Evolutionary conservation across 1,140 invertebrate species (phyloP), one percentile per base, ranked within the genome.

Genomic region (Pogonomyrmex barbatus): DNA sequence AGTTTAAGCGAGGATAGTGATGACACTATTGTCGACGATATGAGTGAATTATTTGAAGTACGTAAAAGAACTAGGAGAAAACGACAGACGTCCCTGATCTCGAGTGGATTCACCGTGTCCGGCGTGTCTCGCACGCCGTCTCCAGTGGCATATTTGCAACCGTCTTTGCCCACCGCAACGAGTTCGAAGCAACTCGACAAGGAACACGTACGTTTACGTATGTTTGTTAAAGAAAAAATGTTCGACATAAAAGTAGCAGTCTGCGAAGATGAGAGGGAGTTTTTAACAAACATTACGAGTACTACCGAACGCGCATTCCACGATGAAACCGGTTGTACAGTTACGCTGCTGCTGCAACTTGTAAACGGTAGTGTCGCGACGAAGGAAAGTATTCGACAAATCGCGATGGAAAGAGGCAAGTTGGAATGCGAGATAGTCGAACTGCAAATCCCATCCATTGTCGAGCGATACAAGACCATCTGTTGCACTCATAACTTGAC

Each of bases 401-500:
- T 73, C 39, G 36, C 92, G 1, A 92, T 81, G 24, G 68, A 85
- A 30, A 77, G 17, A 36, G 75, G 86, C 10, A 86, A 90, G 79
- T 89, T 94, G 1, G 83, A 79, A 24, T 87, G 89, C 33, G 88
- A 93, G 58, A 85, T 95, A 17, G 70, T 88, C 5, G 84, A 93
- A 54, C 85, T 94, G 12, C 88, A 90, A 10, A 85, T 93, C 8
- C 92, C 93, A 2, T 30, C 92, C 5, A 91, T 93, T 2, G 87
- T 88, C 30, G 91, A 94, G 5, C 87, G 94, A 67, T 95, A 94
- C 70, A 86, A 87, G 36, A 91, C 81, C 4, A 91, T 95, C 36
- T 95, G 92, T 75, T 65, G 62, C 50, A 91, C 67, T 47, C 77
- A 56, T 10, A 70, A 83, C 39, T 90, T 92, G 70, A 86, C 84